phyloP scores from a whole-genome alignment of 2,797 vertebrate genomes.

The Enteromius afrohamiltoni region DNA sequence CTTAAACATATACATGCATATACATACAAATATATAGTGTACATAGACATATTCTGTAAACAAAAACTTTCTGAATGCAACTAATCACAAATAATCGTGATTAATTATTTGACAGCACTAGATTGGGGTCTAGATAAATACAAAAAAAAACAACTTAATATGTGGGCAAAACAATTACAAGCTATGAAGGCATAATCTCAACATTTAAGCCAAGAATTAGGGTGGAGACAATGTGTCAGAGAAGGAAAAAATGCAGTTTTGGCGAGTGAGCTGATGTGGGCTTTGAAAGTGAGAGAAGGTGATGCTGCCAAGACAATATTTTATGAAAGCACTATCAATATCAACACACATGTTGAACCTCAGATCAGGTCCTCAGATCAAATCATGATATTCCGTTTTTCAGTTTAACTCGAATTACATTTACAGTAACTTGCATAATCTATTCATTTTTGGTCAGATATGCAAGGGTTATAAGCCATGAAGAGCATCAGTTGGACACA shows the following conservation, averaged over 20 bases:
- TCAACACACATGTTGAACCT: background rate
- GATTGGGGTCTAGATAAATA: background rate
- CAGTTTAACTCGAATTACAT: background rate
- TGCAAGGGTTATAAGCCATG: background rate
- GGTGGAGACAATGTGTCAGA: background rate
- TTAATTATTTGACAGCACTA: too few relatives aligned
- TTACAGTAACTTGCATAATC: background rate
- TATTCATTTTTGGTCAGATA: background rate
- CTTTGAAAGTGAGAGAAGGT: slow-evolving; percentile 2
- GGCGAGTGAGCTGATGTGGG: background rate
- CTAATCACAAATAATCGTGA: too few relatives aligned
- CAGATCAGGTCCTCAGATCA: too few relatives aligned
- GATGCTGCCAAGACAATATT: slow-evolving; percentile 17
- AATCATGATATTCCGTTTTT: background rate
- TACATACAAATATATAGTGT: too few relatives aligned
- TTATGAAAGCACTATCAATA: slow-evolving; percentile 1
- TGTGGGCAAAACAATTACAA: background rate
- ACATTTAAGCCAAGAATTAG: background rate
- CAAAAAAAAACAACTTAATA: background rate
- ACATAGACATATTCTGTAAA: too few relatives aligned
- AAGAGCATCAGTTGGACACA: background rate
- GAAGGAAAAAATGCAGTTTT: background rate
- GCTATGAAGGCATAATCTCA: background rate
- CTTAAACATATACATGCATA: too few relatives aligned
- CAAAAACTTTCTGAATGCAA: too few relatives aligned